Base-by-base conservation (phyloP, 2,113 vertebrate genomes). In the Chroicocephalus ridibundus region DNA sequence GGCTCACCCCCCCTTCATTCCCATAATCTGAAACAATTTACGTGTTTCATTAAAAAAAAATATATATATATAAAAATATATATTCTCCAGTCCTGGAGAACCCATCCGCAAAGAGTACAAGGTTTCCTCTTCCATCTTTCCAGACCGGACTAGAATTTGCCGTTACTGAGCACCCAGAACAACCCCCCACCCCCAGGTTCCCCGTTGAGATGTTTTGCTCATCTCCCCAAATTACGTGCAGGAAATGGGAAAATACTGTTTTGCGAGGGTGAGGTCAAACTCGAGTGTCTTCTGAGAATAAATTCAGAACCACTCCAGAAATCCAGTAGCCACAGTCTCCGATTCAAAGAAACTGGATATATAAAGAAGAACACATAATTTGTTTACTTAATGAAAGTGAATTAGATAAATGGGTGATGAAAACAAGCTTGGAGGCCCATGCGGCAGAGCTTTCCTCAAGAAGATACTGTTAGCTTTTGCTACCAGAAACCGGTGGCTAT, bases 81-180 rank as follows among this genome's bases (percentile, higher is more conserved):
- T 38, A 38, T 38, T 38, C 38, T 38, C 38, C 20, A 8, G 2
- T 32, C 29, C 61, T 0, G 0, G 27, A 71, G 57, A 55, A 25
- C 12, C 2, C 32, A 34, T 52, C 55, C 26, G 15, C 27, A 19
- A 47, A 12, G 51, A 32, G 10, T 1, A 16, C 1, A 6, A 83
- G 40, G 54, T 44, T 70, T 83, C 49, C 44, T 54, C 64, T 16
- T 44, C 82, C 3, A 0, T 3, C 8, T 60, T 46, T 34, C 58
- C 66, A 65, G 47, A 18, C 71, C 10, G n/a, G 64, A 26, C 24
- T 4, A 44, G 47, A 55, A n/a, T 34, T 25, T 21, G 40, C 34
- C 22, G 3, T 29, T 38, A 10, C 0, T 14, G 69, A 74, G 69
- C 54, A 15, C 6, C 4, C 42, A 76, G 27, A 64, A 20, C 76